Base-by-base conservation (phyloP, 2,797 vertebrate genomes). In the Helarctos malayanus region DNA sequence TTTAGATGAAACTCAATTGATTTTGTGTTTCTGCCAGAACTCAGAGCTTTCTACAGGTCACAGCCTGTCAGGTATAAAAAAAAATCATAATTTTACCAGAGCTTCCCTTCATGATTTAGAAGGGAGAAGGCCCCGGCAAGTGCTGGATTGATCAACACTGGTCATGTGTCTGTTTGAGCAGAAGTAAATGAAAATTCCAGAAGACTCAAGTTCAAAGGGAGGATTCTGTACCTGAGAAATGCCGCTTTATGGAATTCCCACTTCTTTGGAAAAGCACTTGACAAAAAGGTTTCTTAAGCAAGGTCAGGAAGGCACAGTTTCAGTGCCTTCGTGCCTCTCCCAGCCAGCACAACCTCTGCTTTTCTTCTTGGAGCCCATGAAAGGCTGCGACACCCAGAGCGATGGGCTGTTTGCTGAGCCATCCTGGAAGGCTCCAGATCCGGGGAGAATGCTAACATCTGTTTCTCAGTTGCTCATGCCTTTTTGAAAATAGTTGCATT, bases 1-100 rank as follows among this genome's bases (percentile, higher is more conserved):
- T 89, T 97, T 89, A 80, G 76, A 94, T 88, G 95, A 96, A 97
- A 95, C 65, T 57, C 71, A 52, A 86, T 95, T 97, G 97, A 96
- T 97, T 97, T 95, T 95, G 79, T 97, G 68, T 92, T 96, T 95
- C 90, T 83, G 73, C 78, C 78, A 57, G 41, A 97, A 94, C 92
- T 59, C 68, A 54, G 92, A 47, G 83, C 45, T 97, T 92, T 95
- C 89, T 73, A 59, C 18, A 89, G 80, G 95, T 90, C 87, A 92
- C 27, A 54, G 82, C 75, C 82, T 96, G 69, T 83, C 79, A 75
- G 78, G 12, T 86, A 45, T 52, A 27, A 75, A 89, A 38, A 38
- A 84, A 12, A 80, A 61, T 68, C 25, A 23, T 91, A 80, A 78
- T 97, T 95, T 95, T 49, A 79, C 45, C 25, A 88, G 78, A 14